phyloP scores from a whole-genome alignment of 1,140 invertebrate species.

The Zaprionus gabonicus region DNA sequence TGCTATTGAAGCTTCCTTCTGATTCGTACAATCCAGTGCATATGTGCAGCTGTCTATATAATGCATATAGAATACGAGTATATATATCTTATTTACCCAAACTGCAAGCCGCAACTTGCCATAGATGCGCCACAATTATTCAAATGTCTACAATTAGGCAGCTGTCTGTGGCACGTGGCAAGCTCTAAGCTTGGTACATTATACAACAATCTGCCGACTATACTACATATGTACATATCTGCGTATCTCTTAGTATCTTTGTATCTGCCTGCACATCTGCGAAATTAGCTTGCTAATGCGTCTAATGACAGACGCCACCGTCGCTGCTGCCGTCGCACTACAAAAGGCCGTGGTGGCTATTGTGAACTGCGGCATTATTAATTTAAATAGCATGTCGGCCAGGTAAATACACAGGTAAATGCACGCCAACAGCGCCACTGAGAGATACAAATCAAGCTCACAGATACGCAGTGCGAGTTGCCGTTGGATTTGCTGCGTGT shows the following conservation, averaged over 20 bases:
- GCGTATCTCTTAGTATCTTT: not conserved
- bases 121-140: conserved; percentile 40
- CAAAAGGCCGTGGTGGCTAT: conserved; percentile 31
- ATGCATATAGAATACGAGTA: not conserved
- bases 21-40: not conserved
- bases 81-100: not conserved
- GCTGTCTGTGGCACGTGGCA: conserved; percentile 25
- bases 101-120: not conserved
- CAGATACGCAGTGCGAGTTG: conserved; percentile 27
- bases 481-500: conserved; percentile 15
- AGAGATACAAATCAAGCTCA: conserved; percentile 33
- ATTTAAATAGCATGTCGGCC: conserved; percentile 67
- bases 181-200: not conserved
- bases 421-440: not conserved
- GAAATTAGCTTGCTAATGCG: conserved; percentile 52
- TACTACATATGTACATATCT: conserved; percentile 3
- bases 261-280: conserved; percentile 36
- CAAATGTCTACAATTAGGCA: conserved; percentile 63
- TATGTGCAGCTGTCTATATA: not conserved
- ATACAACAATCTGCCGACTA: not conserved
- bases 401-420: conserved; percentile 17
- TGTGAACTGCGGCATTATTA: conserved; percentile 64
- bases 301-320: conserved; percentile 52
- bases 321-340: conserved; percentile 11
- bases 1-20: conserved; percentile 8